A percentile compares a stretch with the other conserved stretches of the same genome.
Conservation (phyloP, 2,113 vertebrate species). For the Marmota monax region DNA sequence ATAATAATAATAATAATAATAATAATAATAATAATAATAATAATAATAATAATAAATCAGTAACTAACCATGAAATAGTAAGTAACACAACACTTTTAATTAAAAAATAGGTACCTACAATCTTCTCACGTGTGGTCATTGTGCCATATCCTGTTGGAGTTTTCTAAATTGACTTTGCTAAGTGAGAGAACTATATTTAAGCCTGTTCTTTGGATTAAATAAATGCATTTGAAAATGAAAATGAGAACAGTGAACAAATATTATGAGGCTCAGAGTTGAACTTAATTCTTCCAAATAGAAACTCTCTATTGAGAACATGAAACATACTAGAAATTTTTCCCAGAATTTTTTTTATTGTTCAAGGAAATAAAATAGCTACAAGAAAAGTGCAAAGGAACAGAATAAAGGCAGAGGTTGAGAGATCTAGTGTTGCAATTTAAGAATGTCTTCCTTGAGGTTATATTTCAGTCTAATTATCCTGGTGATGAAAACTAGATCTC, state of each 20-base stretch:
- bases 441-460: not conserved
- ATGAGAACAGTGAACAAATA: not conserved
- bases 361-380: not conserved
- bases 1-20: not conserved
- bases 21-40: not conserved
- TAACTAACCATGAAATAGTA: not conserved
- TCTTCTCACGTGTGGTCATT: not conserved
- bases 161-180: not conserved
- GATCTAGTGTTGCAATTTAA: not conserved
- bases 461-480: not conserved
- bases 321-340: not conserved
- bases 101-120: not conserved
- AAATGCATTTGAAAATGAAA: not conserved
- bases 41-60: not conserved
- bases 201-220: not conserved
- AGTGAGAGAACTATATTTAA: not conserved
- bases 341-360: not conserved
- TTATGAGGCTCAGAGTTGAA: not conserved
- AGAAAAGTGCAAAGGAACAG: not conserved
- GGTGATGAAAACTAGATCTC: not conserved
- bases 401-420: not conserved
- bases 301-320: not conserved
- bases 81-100: not conserved
- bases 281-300: not conserved
- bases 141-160: not conserved